phyloP scores from a whole-genome alignment of 2,113 vertebrate species.

The Zosterops hypoxanthus region DNA sequence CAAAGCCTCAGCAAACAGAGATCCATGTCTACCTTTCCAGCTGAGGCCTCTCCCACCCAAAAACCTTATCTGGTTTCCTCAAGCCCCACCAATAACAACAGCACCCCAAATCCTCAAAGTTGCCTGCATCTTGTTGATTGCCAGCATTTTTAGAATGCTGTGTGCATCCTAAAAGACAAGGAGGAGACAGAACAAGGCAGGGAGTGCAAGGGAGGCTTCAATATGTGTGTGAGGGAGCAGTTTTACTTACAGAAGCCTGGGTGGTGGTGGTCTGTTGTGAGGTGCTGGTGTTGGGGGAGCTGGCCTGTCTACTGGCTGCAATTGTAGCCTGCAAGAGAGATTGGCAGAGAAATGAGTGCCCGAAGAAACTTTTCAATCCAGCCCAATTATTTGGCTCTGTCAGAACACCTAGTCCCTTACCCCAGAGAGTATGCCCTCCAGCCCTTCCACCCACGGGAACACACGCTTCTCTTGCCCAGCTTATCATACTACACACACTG shows the following conservation, averaged over 20 bases:
- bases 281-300: constrained; percentile 86
- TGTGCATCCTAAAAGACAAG: background rate
- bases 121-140: background rate
- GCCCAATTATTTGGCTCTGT: background rate
- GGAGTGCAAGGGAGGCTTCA: background rate
- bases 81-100: background rate
- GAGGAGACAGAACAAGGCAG: background rate
- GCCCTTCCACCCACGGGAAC: background rate
- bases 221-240: background rate
- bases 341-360: background rate
- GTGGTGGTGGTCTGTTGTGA: constrained; percentile 86
- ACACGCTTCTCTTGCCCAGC: background rate
- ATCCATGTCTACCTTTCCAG: background rate
- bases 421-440: background rate
- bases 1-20: background rate
- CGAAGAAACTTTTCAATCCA: background rate
- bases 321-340: constrained; percentile 86
- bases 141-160: background rate
- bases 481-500: background rate
- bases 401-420: background rate
- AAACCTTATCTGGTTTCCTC: background rate
- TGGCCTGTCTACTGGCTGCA: constrained; percentile 93
- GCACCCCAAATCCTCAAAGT: background rate
- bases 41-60: background rate
- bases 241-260: constrained; percentile 79